Percentiles rank a stretch among this genome's conserved stretches.
phyloP scores from a whole-genome alignment of 2,113 vertebrate species.

The Nerophis ophidion region DNA sequence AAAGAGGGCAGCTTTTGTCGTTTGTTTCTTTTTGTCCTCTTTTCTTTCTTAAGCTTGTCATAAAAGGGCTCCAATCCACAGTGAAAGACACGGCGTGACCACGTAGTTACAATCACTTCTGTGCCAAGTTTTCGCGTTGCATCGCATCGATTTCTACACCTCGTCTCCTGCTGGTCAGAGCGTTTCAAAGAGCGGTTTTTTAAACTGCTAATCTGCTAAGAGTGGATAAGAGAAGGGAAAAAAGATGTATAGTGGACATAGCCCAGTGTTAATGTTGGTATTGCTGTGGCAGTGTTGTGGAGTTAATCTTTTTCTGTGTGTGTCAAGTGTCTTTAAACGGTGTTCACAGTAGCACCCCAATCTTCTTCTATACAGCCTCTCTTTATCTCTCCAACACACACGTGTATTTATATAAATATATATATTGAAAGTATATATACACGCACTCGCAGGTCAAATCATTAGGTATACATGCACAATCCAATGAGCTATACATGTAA shows the following conservation, averaged over 20 bases:
- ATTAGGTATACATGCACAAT: not conserved
- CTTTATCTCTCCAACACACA: slow-evolving; percentile 38
- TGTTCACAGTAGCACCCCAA: slow-evolving; percentile 57
- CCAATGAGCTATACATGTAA: not conserved
- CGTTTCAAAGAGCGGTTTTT: not conserved
- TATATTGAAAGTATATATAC: not conserved
- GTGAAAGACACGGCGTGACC: slow-evolving; percentile 45
- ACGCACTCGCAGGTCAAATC: not conserved
- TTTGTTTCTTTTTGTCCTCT: not conserved
- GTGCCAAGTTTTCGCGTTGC: slow-evolving; percentile 50
- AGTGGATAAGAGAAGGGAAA: slow-evolving; percentile 12
- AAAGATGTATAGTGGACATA: slow-evolving; percentile 47
- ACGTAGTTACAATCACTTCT: slow-evolving; percentile 56
- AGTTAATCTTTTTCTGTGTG: slow-evolving; percentile 53
- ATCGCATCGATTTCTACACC: slow-evolving; percentile 7
- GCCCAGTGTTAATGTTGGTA: slow-evolving; percentile 67
- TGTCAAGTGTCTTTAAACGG: slow-evolving; percentile 61
- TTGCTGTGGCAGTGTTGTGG: slow-evolving; percentile 70
- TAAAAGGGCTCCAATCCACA: slow-evolving; percentile 67
- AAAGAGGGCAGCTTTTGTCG: slow-evolving; percentile 55
- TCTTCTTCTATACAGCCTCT: slow-evolving; percentile 39
- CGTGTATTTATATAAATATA: not conserved
- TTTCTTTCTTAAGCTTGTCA: slow-evolving; percentile 46
- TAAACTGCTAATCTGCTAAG: slow-evolving; percentile 20
- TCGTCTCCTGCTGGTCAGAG: slow-evolving; percentile 12